Evolutionary conservation across 2,113 vertebrate species (phyloP), one percentile per base, ranked within the genome.

Genomic region (Barnardius zonarius): DNA sequence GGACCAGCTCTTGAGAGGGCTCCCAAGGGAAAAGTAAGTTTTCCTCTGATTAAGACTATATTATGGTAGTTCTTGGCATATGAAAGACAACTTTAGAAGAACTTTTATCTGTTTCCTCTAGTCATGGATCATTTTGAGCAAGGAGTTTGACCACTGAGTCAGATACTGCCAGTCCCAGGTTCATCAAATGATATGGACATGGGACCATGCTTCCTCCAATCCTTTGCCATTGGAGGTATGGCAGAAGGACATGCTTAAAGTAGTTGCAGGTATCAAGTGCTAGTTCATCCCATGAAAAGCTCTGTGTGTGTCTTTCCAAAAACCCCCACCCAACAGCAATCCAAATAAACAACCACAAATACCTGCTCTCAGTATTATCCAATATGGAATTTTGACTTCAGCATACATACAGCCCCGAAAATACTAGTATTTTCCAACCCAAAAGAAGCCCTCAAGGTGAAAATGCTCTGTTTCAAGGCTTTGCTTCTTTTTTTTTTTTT

Each of bases 361-460:
- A 8, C 1, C 2, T 54, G 7, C 2, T 59, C 0, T 14, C 9
- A 2, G 22, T 59, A 24, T 35, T 59, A 35, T 24, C 33, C 9
- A 24, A 35, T 35, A 59, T 16, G 57, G 57, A 62, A 37, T 62
- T 62, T 62, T 5, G 3, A 37, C 59, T 62, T 62, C 33, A 59
- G 15, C n/a, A 35, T 83, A 31, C 7, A 18, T 39, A 75, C 62
- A 33, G 9, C 2, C 6, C 3, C 2, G 5, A 35, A 59, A 81
- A 70, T 41, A 10, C 1, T 17, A 4, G 12, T 2, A 7, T 10
- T 80, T 95, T 80, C 22, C 15, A 84, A 24, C 2, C 4, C 13
- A 57, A 62, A 52, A 2, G 0, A 5, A 77, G 2, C 8, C 22
- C 6, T 48, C 12, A 8, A 0, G 35, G 9, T 25, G 7, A 10